Percentiles rank a stretch among this genome's conserved stretches.
These are phyloP conservation scores for Torymus texanus DNA, from an alignment of 2,888 invertebrate species.

Conservation along the genomic window DNA sequence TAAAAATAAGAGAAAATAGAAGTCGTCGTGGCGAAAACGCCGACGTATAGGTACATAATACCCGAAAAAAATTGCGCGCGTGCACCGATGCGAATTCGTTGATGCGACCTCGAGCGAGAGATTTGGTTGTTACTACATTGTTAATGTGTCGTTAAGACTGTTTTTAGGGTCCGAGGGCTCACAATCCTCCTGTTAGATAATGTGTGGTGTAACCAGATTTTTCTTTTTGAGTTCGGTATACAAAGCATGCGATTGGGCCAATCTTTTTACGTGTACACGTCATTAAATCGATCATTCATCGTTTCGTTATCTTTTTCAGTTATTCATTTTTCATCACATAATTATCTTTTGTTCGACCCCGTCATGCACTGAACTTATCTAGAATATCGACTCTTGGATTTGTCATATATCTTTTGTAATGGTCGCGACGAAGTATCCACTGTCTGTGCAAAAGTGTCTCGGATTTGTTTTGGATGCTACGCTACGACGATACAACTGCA, in stretches of 20 bases:
- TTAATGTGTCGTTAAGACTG: slow-evolving; percentile 59
- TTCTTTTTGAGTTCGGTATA: slow-evolving; percentile 40
- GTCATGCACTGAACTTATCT: slow-evolving; percentile 40
- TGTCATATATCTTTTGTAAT: slow-evolving; percentile 30
- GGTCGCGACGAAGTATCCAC: slow-evolving; percentile 8
- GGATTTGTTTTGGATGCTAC: slow-evolving; percentile 5
- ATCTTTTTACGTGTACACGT: slow-evolving; percentile 28
- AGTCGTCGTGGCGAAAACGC: slow-evolving; percentile 7
- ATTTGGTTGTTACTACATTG: slow-evolving; percentile 58
- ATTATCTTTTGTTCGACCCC: slow-evolving; percentile 15
- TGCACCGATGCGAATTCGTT: slow-evolving; percentile 35
- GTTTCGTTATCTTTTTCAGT: slow-evolving; percentile 18
- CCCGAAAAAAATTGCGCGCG: slow-evolving; percentile 23
- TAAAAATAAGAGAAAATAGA: neutral
- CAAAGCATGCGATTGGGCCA: slow-evolving; percentile 37
- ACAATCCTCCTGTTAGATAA: slow-evolving; percentile 58
- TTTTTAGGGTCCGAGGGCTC: slow-evolving; percentile 58
- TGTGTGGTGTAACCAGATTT: slow-evolving; percentile 57
- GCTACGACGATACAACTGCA: neutral
- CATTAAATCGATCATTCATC: slow-evolving; percentile 18
- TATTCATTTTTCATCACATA: slow-evolving; percentile 31
- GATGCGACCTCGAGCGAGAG: slow-evolving; percentile 43
- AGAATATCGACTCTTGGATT: slow-evolving; percentile 31
- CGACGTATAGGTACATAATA: neutral
- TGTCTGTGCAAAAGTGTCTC: neutral